Base-by-base conservation (phyloP, 1,140 invertebrate genomes). In the Neodiprion fabricii region DNA sequence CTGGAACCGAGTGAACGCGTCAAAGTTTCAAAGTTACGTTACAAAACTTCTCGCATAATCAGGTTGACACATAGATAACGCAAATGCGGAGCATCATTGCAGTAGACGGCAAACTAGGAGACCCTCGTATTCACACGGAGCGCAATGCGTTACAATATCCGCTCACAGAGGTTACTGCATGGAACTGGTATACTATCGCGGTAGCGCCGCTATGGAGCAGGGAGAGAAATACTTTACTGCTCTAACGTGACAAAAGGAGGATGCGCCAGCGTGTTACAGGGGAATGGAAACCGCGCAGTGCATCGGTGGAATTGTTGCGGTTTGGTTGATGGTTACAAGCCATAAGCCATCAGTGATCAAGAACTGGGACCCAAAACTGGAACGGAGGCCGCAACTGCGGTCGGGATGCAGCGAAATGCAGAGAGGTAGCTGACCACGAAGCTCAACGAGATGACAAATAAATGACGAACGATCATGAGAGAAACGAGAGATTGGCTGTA, bases 141-240 rank as follows among this genome's bases (percentile, higher is more conserved):
- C 53, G 53, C 53, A 61, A 9, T 61, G 9, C 53, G 9, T 61
- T 61, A 61, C 53, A 61, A 61, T 61, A 61, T 9, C n/a, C 53
- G 5, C 11, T 61, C 11, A 17, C 5, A 17, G 11, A 5, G 53
- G 53, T 61, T 61, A 17, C 53, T 17, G 53, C 53, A 61, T 12
- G 53, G 28, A 40, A 40, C 2, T 40, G 28, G n/a, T 9, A 61
- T 12, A 61, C 28, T 40, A 40, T 40, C 28, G 53, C 53, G 53
- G 53, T 17, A 17, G 53, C 7, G 53, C n/a, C 4, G 53, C 28
- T 9, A 61, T 61, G n/a, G 53, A 14, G n/a, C 9, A 61, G 53
- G n/a, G 53, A 61, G 53, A 61, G 53, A 61, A 61, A 61, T 9
- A 61, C 53, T 61, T 61, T 61, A 61, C 53, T 61, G 53, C n/a